phyloP scores from a whole-genome alignment of 2,888 invertebrate species.

The Drosophila nr. medialis region DNA sequence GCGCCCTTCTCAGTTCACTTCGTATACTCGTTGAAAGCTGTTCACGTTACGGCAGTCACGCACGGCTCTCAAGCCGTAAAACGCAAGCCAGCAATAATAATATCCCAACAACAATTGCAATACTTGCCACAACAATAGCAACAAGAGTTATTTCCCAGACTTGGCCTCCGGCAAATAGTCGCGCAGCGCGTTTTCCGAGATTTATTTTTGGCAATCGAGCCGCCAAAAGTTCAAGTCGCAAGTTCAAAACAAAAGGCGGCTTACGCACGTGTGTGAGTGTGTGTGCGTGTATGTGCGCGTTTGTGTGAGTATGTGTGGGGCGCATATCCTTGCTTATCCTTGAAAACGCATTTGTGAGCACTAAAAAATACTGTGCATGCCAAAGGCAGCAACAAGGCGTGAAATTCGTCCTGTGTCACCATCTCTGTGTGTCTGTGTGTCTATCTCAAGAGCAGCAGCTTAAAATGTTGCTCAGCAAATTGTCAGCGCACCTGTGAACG shows the following conservation, averaged over 20 bases:
- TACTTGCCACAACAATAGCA: slow-evolving; percentile 41
- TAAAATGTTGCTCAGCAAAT: slow-evolving; percentile 41
- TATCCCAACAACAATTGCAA: slow-evolving; percentile 25
- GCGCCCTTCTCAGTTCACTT: slow-evolving; percentile 78
- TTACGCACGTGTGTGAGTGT: slow-evolving; percentile 13
- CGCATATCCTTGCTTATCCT: slow-evolving; percentile 55
- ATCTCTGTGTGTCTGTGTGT: slow-evolving; percentile 4
- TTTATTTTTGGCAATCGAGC: slow-evolving; percentile 35
- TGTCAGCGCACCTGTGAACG: slow-evolving; percentile 44
- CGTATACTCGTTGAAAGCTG: slow-evolving; percentile 82
- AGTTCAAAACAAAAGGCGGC: slow-evolving; percentile 47
- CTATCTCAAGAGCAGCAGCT: slow-evolving; percentile 16
- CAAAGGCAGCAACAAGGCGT: slow-evolving; percentile 51
- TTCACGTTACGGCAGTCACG: slow-evolving; percentile 64
- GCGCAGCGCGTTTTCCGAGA: slow-evolving; percentile 12
- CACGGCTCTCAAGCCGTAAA: slow-evolving; percentile 11
- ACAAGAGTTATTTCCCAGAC: slow-evolving; percentile 1
- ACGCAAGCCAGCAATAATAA: slow-evolving; percentile 1
- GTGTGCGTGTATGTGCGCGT: neutral
- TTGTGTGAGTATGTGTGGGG: slow-evolving; percentile 13
- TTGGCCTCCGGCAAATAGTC: slow-evolving; percentile 37
- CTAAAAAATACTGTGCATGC: slow-evolving; percentile 42
- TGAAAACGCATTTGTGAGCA: slow-evolving; percentile 49
- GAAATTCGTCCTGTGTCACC: slow-evolving; percentile 36
- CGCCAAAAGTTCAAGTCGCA: slow-evolving; percentile 53